Evolutionary conservation across 2,797 vertebrate species (phyloP).

Genomic region (Labroides dimidiatus): DNA sequence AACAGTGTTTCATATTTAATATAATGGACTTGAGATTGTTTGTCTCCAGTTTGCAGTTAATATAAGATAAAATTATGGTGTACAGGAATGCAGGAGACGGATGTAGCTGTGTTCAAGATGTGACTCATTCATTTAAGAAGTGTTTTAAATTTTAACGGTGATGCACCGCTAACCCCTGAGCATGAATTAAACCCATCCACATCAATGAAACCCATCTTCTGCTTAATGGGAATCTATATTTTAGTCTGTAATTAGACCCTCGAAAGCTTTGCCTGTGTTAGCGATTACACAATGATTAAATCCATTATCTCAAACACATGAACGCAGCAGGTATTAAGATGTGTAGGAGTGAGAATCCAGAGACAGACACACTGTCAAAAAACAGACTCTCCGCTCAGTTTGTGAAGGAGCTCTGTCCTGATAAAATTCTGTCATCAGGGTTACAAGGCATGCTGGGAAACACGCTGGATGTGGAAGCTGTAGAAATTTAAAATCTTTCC

Average conservation of each 20-base stretch:
- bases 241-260: constrained; percentile 61
- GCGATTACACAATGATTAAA: constrained; percentile 63
- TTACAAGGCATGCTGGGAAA: constrained; percentile 28
- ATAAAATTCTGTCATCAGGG: constrained; percentile 44
- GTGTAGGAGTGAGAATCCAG: constrained; percentile 35
- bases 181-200: constrained; percentile 43
- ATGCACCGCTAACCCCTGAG: constrained; percentile 29
- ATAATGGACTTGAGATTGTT: constrained; percentile 15
- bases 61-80: constrained; percentile 6
- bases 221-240: constrained; percentile 65
- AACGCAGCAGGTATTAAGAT: constrained; percentile 44
- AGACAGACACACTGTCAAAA: constrained; percentile 16
- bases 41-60: constrained; percentile 16
- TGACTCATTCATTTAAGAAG: constrained; percentile 37
- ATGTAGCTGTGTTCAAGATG: not conserved
- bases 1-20: not conserved
- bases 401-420: constrained; percentile 47
- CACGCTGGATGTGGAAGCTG: constrained; percentile 58
- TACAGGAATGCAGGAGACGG: not conserved
- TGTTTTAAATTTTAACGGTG: constrained; percentile 37
- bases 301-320: constrained; percentile 32
- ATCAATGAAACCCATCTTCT: constrained; percentile 38
- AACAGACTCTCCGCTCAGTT: constrained; percentile 7
- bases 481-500: constrained; percentile 80
- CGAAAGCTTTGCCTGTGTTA: constrained; percentile 51